Base-by-base conservation (phyloP, 37 sponge, comb jelly and placozoan species). In the Geodia barretti region DNA sequence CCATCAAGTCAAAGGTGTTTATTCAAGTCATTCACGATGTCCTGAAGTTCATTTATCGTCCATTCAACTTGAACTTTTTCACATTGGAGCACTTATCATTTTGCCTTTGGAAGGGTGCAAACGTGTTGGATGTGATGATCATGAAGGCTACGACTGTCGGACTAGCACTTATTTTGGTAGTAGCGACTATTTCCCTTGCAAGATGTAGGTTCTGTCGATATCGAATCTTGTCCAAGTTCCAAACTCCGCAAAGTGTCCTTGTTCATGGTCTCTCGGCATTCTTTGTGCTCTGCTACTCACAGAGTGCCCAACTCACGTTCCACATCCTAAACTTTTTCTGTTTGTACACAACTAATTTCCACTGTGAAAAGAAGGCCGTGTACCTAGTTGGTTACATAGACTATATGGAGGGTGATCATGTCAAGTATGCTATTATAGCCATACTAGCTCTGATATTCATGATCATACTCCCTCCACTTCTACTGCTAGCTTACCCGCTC, bases 341-440 rank as follows among this genome's bases (percentile, higher is more conserved):
- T 33, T 40, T 84, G 28, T 82, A 62, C 38, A 24, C 32, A 38
- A 7, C 21, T n/a, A 28, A 31, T 5, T 31, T 8, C n/a, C 5
- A 17, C 0, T 4, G 20, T 1, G 37, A 30, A 4, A 26, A 70
- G 3, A 80, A 37, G 4, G 72, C 71, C 3, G 81, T 70, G 2
- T 71, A 61, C 38, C 61, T 61, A 8, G 32, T 41, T 34, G 88
- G 88, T 62, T 63, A 81, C 24, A 7, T 80, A 7, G 42, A 21
- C 30, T 69, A 32, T 1, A 81, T 87, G 31, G 24, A 64, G 36
- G 34, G 30, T 4, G 43, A 65, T 9, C 88, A 87, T 36, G 28
- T 81, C 37, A 42, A 14, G 54, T 87, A 87, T 76, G 88, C 88
- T 30, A 41, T 87, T 41, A 82, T 82, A 60, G 81, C 81, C 1